Percentiles rank a stretch among this genome's conserved stretches.
phyloP scores from a whole-genome alignment of 2,888 invertebrate species.

The Oxycera nigricornis region DNA sequence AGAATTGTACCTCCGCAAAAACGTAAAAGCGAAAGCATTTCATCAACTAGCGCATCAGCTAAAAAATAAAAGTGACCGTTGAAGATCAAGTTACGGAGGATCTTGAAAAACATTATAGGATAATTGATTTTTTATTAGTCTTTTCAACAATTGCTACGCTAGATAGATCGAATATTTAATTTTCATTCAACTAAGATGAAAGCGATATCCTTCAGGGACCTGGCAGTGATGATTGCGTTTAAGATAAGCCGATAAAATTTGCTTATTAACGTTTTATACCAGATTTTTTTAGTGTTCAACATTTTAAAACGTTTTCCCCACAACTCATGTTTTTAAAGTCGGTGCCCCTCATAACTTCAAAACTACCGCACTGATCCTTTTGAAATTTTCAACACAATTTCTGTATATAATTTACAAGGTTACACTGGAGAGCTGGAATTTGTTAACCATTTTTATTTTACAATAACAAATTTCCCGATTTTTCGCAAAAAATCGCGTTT shows the following conservation, averaged over 20 bases:
- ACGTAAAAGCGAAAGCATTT: constrained; percentile 24
- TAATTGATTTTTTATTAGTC: constrained; percentile 21
- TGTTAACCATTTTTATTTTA: background rate
- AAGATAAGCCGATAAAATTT: background rate
- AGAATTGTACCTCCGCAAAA: constrained; percentile 14
- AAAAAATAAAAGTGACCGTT: constrained; percentile 9
- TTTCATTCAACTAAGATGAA: too few relatives aligned
- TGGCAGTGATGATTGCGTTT: background rate
- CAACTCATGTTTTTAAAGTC: background rate
- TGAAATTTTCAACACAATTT: background rate
- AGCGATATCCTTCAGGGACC: background rate
- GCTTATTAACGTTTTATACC: constrained; percentile 2
- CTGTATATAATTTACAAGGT: too few relatives aligned
- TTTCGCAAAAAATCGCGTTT: background rate
- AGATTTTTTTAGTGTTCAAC: background rate
- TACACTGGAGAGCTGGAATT: too few relatives aligned
- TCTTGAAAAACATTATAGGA: background rate
- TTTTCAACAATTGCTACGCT: constrained; percentile 22
- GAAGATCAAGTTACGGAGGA: background rate
- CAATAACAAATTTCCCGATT: background rate
- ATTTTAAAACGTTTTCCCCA: too few relatives aligned
- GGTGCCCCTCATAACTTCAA: background rate
- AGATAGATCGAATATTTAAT: too few relatives aligned
- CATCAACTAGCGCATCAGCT: constrained; percentile 30
- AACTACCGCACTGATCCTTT: background rate